These are phyloP conservation scores for Hirundichthys speculiger DNA, from an alignment of 2,113 vertebrate genomes.

Conservation along the genomic window DNA sequence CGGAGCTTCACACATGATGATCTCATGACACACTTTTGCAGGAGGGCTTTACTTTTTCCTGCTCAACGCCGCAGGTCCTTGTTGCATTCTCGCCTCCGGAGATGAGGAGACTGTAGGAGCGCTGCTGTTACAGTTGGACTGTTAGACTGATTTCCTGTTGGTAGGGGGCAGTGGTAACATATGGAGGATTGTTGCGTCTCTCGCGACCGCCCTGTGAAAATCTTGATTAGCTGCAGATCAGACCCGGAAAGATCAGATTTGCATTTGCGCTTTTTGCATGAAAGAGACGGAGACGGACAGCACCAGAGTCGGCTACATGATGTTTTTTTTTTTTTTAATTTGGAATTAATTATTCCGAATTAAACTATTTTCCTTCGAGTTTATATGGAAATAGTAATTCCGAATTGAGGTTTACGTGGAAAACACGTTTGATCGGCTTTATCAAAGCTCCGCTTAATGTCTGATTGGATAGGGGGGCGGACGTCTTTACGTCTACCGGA, in stretches of 20 bases:
- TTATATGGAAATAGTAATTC: too few species aligned
- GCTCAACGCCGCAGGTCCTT: neutral
- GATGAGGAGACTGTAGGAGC: neutral
- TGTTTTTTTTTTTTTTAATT: neutral
- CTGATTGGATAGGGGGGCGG: too few species aligned
- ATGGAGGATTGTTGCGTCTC: conserved; percentile 29
- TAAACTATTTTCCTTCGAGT: too few species aligned
- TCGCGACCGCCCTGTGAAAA: neutral
- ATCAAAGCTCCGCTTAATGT: too few species aligned
- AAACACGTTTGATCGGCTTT: too few species aligned
- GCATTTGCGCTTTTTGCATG: conserved; percentile 1
- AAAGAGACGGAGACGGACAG: conserved; percentile 4
- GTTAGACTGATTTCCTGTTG: conserved; percentile 53
- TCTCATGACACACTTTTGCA: neutral
- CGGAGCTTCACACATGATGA: neutral
- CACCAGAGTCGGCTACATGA: too few species aligned
- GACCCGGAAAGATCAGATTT: conserved; percentile 10
- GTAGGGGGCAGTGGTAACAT: conserved; percentile 67
- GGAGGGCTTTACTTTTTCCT: neutral
- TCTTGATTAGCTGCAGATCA: conserved; percentile 5
- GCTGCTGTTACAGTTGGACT: conserved; percentile 2
- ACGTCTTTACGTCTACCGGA: too few species aligned
- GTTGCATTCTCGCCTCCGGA: too few species aligned
- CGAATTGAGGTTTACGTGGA: too few species aligned
- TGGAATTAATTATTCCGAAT: too few species aligned